A percentile compares a stretch with the other conserved stretches of the same genome.
phyloP scores from a whole-genome alignment of 2,888 invertebrate species.

The Willowsia nigromaculata region DNA sequence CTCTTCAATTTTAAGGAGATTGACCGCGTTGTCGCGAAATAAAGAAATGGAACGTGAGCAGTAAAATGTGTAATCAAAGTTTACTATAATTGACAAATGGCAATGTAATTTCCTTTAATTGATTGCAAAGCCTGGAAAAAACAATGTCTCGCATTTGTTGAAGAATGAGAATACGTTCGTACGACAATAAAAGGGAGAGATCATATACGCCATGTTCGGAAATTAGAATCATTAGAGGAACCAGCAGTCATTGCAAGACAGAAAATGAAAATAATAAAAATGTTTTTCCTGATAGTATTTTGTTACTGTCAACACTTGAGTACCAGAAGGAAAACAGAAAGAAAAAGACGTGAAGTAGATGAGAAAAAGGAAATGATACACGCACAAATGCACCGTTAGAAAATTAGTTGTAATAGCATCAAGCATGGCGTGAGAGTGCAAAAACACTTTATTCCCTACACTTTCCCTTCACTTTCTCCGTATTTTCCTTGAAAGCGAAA shows the following conservation, averaged over 20 bases:
- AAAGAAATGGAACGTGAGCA: neutral
- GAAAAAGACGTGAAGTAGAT: neutral
- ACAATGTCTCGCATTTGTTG: neutral
- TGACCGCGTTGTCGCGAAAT: neutral
- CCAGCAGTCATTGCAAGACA: too few species aligned
- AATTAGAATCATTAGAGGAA: conserved; percentile 13
- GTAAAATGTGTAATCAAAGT: conserved; percentile 17
- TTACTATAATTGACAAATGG: conserved; percentile 15
- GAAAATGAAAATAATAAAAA: neutral
- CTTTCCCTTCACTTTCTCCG: conserved; percentile 17
- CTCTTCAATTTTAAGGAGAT: neutral
- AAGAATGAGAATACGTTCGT: neutral
- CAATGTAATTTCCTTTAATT: conserved; percentile 28
- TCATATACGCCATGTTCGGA: neutral
- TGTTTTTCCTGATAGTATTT: conserved; percentile 18
- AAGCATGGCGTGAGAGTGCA: conserved; percentile 37
- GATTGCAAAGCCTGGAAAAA: neutral
- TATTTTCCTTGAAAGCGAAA: neutral
- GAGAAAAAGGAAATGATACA: conserved; percentile 37
- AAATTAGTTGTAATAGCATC: conserved; percentile 42
- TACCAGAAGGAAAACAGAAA: too few species aligned
- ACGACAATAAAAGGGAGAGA: neutral
- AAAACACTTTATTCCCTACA: conserved; percentile 31
- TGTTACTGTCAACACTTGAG: conserved; percentile 20
- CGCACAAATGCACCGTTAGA: conserved; percentile 38